These are phyloP conservation scores for Ictalurus punctatus DNA, from an alignment of 2,113 vertebrate genomes.

Conservation along the genomic window DNA sequence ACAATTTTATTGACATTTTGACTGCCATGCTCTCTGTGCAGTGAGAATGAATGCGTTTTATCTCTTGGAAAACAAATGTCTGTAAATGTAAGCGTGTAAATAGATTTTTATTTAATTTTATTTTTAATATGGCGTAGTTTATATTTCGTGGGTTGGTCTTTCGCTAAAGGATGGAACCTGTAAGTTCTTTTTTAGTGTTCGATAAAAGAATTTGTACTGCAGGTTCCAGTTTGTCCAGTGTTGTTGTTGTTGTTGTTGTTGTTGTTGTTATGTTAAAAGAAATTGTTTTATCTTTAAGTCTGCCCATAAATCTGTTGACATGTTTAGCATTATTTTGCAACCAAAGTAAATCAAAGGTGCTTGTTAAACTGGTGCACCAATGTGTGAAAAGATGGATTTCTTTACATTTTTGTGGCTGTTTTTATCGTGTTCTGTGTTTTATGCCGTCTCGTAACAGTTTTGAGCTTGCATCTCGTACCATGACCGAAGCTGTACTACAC, in stretches of 20 bases:
- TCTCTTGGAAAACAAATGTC: not conserved
- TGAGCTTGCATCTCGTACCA: not conserved
- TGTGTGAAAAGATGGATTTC: not conserved
- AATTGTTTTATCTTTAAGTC: not conserved
- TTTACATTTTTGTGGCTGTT: not conserved
- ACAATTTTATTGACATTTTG: constrained; percentile 80
- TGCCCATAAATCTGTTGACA: no score
- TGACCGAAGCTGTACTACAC: constrained; percentile 13
- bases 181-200: not conserved
- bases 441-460: not conserved
- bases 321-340: constrained; percentile 13
- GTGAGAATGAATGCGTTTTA: not conserved
- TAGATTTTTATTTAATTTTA: constrained; percentile 45
- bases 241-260: not conserved
- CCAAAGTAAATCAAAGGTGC: constrained; percentile 17
- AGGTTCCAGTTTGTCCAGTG: constrained; percentile 15
- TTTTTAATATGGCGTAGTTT: constrained; percentile 44
- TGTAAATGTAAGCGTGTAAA: constrained; percentile 46
- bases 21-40: constrained; percentile 63
- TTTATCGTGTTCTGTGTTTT: not conserved
- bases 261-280: not conserved
- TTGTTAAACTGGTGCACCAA: not conserved
- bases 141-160: not conserved
- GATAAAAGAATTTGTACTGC: not conserved
- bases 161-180: not conserved